These are phyloP conservation scores for Erpornis zantholeuca DNA, from an alignment of 2,113 vertebrate genomes.

Conservation along the genomic window DNA sequence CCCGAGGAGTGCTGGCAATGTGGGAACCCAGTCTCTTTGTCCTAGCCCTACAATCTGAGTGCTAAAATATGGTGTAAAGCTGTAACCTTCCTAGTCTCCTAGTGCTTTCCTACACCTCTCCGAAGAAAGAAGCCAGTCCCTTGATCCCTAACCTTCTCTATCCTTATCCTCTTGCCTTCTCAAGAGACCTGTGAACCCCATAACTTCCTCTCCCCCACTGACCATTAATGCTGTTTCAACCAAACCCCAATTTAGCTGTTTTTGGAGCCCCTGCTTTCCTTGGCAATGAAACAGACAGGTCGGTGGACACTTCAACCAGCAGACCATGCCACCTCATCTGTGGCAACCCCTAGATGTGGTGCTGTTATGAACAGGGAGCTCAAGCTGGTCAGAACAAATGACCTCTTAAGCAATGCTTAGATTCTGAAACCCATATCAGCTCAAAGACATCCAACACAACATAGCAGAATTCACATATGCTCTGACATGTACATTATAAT, in stretches of 20 bases:
- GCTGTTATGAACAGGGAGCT: background rate
- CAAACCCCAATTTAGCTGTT: background rate
- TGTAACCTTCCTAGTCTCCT: background rate
- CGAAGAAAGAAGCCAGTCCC: background rate
- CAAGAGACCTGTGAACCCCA: background rate
- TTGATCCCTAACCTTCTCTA: background rate
- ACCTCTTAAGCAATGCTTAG: background rate
- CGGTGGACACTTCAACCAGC: background rate
- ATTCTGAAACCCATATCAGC: background rate
- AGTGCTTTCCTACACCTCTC: background rate
- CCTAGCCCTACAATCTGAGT: background rate
- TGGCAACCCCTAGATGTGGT: background rate
- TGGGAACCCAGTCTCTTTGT: background rate
- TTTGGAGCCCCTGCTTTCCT: background rate
- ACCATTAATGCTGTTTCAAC: background rate
- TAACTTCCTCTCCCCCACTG: background rate
- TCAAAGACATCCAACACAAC: background rate
- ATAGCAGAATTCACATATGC: background rate
- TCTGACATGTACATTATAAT: background rate
- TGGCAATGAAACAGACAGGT: background rate
- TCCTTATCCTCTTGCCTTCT: background rate
- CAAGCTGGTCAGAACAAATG: background rate
- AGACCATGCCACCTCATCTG: background rate
- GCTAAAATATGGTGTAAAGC: background rate
- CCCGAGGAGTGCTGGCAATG: background rate